These are phyloP conservation scores for Myioborus miniatus DNA, from an alignment of 2,797 vertebrate species.

Conservation along the genomic window DNA sequence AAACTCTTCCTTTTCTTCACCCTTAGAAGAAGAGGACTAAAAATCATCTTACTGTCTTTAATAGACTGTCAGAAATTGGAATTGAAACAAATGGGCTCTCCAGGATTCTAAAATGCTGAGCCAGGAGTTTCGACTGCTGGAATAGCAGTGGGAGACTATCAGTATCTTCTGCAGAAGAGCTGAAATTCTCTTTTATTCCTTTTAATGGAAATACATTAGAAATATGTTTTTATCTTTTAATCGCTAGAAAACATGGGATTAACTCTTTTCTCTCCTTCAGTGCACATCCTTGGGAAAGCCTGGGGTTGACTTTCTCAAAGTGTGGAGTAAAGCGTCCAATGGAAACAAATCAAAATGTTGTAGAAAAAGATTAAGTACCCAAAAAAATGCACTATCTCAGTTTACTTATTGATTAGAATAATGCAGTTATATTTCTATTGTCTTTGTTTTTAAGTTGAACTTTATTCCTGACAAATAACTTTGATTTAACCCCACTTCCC, in stretches of 20 bases:
- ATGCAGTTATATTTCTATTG: background rate
- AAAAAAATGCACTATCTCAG: background rate
- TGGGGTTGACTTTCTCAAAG: background rate
- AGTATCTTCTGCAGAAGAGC: background rate
- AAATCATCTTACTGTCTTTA: background rate
- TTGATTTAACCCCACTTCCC: background rate
- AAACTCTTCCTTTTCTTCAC: background rate
- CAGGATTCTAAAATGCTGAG: background rate
- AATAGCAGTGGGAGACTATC: background rate
- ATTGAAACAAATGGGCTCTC: background rate
- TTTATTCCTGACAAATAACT: background rate
- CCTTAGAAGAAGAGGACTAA: background rate
- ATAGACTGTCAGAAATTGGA: background rate
- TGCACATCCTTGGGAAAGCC: accelerated
- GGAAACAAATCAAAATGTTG: background rate
- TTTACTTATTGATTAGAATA: background rate
- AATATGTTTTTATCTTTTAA: background rate
- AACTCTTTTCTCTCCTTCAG: background rate
- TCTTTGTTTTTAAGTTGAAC: accelerated
- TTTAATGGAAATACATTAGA: background rate
- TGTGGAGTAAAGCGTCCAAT: background rate
- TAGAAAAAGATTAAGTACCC: background rate
- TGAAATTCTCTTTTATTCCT: background rate
- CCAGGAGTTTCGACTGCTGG: background rate
- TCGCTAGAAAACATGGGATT: background rate